phyloP scores from a whole-genome alignment of 2,113 vertebrate genomes.

The Myrmecophaga tridactyla region DNA sequence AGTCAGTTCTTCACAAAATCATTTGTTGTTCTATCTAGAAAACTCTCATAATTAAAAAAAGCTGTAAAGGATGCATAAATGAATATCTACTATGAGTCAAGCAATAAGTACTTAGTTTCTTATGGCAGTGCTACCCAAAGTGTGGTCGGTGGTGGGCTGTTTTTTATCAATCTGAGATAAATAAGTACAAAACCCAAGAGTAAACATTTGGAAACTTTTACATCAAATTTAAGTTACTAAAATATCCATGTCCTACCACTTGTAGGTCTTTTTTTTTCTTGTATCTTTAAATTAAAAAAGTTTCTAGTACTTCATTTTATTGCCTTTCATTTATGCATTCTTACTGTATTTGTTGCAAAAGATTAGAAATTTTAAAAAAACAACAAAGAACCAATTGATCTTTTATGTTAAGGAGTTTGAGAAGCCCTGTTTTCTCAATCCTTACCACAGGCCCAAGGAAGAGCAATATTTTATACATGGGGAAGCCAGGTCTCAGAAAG shows the following conservation, averaged over 20 bases:
- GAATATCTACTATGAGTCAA: rapidly evolving
- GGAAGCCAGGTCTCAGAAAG: neutral
- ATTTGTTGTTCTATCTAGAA: neutral
- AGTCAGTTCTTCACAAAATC: neutral
- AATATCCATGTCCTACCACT: neutral
- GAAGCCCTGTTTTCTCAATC: neutral
- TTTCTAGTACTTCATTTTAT: neutral
- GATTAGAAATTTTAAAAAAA: neutral
- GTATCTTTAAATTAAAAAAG: neutral
- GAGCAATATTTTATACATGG: neutral
- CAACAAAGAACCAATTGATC: neutral
- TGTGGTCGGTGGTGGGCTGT: neutral
- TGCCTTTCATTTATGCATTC: neutral
- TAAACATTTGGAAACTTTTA: neutral
- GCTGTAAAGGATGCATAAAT: neutral
- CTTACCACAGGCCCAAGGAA: neutral
- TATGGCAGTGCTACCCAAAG: neutral
- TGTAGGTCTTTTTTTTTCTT: neutral
- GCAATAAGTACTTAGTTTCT: neutral
- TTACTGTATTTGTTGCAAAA: neutral
- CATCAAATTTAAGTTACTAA: neutral
- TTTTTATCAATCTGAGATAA: neutral
- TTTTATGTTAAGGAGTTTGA: neutral
- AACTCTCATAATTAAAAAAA: neutral
- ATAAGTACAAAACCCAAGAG: neutral